phyloP scores from a whole-genome alignment of 2,113 vertebrate species.

The Spheniscus mendiculus region DNA sequence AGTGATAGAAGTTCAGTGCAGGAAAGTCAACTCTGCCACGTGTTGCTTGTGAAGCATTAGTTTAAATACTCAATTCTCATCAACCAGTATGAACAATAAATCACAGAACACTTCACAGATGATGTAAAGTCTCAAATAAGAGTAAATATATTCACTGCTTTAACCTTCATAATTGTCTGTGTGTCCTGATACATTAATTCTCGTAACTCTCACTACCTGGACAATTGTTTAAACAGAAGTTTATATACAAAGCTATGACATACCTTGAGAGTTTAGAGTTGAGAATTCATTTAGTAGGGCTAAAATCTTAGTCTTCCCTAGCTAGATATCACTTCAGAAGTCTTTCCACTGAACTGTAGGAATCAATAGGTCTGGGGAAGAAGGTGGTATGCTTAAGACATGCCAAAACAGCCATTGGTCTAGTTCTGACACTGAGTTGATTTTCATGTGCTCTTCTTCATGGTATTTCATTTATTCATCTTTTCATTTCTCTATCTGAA shows the following conservation, averaged over 20 bases:
- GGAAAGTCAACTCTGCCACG: neutral
- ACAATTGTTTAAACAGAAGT: neutral
- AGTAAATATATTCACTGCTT: neutral
- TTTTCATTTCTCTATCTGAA: neutral
- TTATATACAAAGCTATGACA: neutral
- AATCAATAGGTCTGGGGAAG: neutral
- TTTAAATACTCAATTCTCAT: neutral
- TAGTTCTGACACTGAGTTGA: neutral
- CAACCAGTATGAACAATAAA: constrained; percentile 8
- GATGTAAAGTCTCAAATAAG: neutral
- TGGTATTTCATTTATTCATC: neutral
- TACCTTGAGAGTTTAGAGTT: neutral
- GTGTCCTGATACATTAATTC: neutral
- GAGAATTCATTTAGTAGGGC: neutral
- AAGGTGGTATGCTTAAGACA: neutral
- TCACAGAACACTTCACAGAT: neutral
- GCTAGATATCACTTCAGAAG: neutral
- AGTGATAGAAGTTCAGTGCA: neutral
- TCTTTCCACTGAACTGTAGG: neutral
- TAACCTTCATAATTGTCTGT: neutral
- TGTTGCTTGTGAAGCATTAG: neutral
- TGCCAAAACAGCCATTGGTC: neutral
- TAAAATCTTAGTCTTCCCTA: neutral
- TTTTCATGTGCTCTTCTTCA: neutral
- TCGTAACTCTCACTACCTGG: neutral